These are phyloP conservation scores for Melipona beecheii DNA, from an alignment of 2,888 invertebrate genomes.

Conservation along the genomic window DNA sequence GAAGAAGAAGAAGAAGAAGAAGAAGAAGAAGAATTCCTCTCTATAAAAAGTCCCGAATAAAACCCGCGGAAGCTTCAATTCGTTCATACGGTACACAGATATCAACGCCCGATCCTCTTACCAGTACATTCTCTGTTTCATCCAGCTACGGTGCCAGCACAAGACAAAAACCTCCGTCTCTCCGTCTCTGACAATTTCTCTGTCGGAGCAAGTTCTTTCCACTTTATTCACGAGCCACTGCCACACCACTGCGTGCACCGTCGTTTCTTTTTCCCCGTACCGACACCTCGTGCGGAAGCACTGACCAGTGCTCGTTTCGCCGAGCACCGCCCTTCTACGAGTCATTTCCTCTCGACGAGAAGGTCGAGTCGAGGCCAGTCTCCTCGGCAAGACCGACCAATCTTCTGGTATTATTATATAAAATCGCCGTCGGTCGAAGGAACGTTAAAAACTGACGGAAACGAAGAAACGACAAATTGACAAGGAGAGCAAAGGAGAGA, in stretches of 20 bases:
- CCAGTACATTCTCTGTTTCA: not conserved
- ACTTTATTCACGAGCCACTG: not conserved
- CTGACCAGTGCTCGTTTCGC: slow-evolving; percentile 4
- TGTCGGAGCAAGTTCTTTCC: not conserved
- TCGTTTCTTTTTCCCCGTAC: too few species aligned
- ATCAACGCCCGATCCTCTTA: not conserved
- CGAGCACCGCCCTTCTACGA: not conserved
- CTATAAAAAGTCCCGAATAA: too few species aligned
- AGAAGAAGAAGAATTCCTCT: too few species aligned
- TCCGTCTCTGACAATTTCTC: slow-evolving; percentile 14
- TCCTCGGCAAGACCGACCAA: too few species aligned
- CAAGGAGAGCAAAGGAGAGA: not conserved
- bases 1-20: too few species aligned
- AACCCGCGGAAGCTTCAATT: not conserved
- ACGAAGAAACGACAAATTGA: not conserved
- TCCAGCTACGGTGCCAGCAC: not conserved
- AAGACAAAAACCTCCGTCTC: slow-evolving; percentile 3
- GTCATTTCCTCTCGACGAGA: not conserved
- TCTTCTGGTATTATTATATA: not conserved
- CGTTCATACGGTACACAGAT: not conserved
- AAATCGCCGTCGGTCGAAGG: not conserved
- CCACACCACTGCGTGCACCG: too few species aligned
- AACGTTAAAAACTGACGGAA: not conserved
- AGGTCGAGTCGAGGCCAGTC: not conserved
- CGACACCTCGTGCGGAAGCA: not conserved